A percentile compares a stretch with the other conserved stretches of the same genome.
Conservation (phyloP, 1,140 invertebrate genomes). For the Hylaeus anthracinus region DNA sequence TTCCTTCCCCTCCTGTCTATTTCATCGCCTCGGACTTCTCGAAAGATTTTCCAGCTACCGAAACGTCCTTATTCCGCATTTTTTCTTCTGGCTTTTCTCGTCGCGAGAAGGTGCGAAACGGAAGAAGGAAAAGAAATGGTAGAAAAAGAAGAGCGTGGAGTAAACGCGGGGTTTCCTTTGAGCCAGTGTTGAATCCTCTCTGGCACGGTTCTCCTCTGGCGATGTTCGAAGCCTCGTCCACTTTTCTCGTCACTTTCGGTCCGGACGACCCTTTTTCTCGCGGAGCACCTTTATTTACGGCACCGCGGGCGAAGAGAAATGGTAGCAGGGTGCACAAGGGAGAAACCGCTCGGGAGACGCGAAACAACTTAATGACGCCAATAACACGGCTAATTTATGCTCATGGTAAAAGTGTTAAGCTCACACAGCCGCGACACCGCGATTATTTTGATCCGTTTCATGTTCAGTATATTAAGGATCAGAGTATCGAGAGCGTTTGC, state of each 20-base stretch:
- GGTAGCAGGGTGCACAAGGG: neutral
- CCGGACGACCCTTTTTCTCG: constrained; percentile 24
- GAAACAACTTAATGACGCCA: constrained; percentile 48
- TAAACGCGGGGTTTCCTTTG: constrained; percentile 21
- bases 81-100: neutral
- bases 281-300: constrained; percentile 47
- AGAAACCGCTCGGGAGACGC: neutral
- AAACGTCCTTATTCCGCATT: constrained; percentile 4
- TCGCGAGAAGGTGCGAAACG: neutral
- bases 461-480: neutral
- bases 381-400: constrained; percentile 49
- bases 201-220: neutral
- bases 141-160: neutral
- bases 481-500: neutral
- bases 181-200: constrained; percentile 5
- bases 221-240: neutral
- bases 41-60: constrained; percentile 17
- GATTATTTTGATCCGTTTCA: constrained; percentile 37
- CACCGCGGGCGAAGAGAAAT: constrained; percentile 20
- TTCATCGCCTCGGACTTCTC: no score
- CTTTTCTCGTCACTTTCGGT: constrained; percentile 8
- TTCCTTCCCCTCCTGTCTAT: no score
- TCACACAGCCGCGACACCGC: neutral
- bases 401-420: constrained; percentile 22
- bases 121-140: neutral